Evolutionary conservation across 2,113 vertebrate species (phyloP).

Genomic region (Hyperopisus bebe): DNA sequence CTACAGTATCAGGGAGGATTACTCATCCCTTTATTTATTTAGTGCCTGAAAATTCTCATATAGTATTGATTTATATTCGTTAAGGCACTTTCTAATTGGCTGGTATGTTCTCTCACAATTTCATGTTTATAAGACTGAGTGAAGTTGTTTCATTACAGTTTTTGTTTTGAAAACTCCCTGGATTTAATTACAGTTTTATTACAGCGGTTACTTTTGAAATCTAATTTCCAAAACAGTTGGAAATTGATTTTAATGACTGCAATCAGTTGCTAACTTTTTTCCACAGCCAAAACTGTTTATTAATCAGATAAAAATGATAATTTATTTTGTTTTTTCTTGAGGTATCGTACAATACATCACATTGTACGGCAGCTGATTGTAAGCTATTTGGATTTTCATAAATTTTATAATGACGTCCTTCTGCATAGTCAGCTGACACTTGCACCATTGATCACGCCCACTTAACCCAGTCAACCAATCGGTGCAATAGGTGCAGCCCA

Average conservation of each 20-base stretch:
- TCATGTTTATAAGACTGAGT: neutral
- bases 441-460: neutral
- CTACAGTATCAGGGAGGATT: neutral
- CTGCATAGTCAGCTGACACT: neutral
- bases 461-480: neutral
- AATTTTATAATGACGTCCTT: neutral
- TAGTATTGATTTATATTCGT: neutral
- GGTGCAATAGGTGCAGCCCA: neutral
- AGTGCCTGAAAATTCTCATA: neutral
- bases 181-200: constrained; percentile 6
- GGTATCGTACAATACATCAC: neutral
- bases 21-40: neutral
- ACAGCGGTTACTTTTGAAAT: neutral
- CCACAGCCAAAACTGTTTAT: neutral
- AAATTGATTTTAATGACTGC: constrained; percentile 4
- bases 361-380: neutral
- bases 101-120: neutral
- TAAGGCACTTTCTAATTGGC: neutral
- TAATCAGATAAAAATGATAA: constrained; percentile 5
- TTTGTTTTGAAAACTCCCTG: neutral
- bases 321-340: neutral
- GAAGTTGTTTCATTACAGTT: neutral
- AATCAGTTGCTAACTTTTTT: neutral
- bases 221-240: constrained; percentile 7
- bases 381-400: neutral